Base-by-base conservation (phyloP, 2,797 vertebrate species). In the Rhinoraja longicauda region DNA sequence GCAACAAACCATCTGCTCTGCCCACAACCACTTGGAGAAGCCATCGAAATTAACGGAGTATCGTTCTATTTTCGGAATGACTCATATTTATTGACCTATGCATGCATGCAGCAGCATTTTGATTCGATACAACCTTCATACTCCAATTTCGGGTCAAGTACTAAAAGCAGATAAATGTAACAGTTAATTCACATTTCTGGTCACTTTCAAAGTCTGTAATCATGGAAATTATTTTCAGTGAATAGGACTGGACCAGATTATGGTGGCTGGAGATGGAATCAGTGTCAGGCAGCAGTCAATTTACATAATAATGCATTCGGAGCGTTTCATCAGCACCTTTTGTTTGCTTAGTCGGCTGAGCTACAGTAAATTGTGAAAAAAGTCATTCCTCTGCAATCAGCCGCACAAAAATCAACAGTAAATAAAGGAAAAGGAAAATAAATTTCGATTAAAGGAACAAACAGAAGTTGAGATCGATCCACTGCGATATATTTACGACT, bases 231-330 rank as follows among this genome's bases (percentile, higher is more conserved):
- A 99, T 98, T 97, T 96, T 97, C 97, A 97, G 98, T 97, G 96
- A 97, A 96, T 96, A 97, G 96, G 97, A 97, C 97, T 97, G 96
- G 97, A 97, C 97, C 97, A 97, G 96, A 95, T 96, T 96, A 96
- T 97, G 95, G 96, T 96, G 96, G 96, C 97, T 97, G 95, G 96
- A 97, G 96, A 97, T 95, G 96, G 97, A 97, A 97, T 97, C 96
- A 96, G 96, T 97, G 97, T 97, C 97, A 96, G 97, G 96, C 96
- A 96, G 95, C 95, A 95, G 93, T 4, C 96, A 96, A 98, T 99
- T 98, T 99, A 96, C 98, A 98, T 99, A 98, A 99, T 98, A 98
- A 98, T 97, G 96, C 97, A 97, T 97, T 97, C 97, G 93, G 94
- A 96, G 96, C 96, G 90, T 97, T 97, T 98, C 97, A 98, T 98